phyloP scores from a whole-genome alignment of 30 jellyfish, hydroid and myxozoan species.

The Cassiopea xamachana region DNA sequence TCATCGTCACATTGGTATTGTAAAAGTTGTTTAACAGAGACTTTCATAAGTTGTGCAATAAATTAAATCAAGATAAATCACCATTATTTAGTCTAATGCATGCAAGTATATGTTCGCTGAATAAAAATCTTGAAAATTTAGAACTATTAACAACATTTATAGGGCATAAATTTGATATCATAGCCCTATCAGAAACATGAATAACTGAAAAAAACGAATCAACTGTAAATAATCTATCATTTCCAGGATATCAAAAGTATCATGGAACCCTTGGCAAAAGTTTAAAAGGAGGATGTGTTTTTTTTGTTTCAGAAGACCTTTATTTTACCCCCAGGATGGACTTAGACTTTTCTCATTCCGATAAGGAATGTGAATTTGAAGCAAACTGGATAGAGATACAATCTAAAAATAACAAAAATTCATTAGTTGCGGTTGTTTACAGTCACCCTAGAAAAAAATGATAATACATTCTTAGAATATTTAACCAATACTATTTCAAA shows the following conservation, averaged over 20 bases:
- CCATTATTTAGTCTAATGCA: slow-evolving; percentile 4
- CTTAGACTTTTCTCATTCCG: slow-evolving; percentile 20
- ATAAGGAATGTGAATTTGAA: slow-evolving; percentile 22
- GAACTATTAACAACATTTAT: not conserved
- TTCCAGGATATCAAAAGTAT: slow-evolving; percentile 8
- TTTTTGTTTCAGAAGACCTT: not conserved
- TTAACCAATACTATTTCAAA: slow-evolving; percentile 17
- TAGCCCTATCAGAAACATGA: slow-evolving; percentile 54
- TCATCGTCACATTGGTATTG: too few relatives aligned
- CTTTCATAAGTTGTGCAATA: slow-evolving; percentile 13
- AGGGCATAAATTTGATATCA: slow-evolving; percentile 37
- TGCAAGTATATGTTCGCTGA: slow-evolving; percentile 29
- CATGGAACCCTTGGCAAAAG: slow-evolving; percentile 9
- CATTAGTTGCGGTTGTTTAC: slow-evolving; percentile 33
- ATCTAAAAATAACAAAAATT: slow-evolving; percentile 21
- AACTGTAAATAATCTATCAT: not conserved
- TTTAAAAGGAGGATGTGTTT: not conserved
- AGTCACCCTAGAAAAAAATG: slow-evolving; percentile 51
- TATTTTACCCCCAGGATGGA: not conserved
- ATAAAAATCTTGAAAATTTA: slow-evolving; percentile 1
- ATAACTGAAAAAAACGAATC: slow-evolving; percentile 3
- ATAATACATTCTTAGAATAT: slow-evolving; percentile 28
- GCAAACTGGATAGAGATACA: slow-evolving; percentile 61
- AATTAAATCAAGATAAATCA: slow-evolving; percentile 2
- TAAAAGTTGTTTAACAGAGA: not conserved